These are phyloP conservation scores for Stratiomys singularior DNA, from an alignment of 2,888 invertebrate species.

Conservation along the genomic window DNA sequence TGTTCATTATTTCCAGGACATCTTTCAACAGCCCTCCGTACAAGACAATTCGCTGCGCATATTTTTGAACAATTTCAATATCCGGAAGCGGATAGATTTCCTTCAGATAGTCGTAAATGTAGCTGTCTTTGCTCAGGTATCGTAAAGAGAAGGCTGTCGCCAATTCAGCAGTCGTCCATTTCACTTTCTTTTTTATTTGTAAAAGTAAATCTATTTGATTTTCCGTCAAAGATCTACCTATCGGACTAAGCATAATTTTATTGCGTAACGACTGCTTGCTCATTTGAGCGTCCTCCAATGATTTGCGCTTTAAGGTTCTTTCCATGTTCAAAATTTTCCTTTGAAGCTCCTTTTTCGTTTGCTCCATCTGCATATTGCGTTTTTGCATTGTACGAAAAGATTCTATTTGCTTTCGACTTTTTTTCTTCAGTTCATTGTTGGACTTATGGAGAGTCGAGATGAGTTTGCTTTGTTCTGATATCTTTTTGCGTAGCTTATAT, in stretches of 20 bases:
- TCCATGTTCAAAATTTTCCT: background rate
- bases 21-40: background rate
- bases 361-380: background rate
- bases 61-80: background rate
- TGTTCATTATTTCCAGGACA: conserved; percentile 13
- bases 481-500: background rate
- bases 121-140: background rate
- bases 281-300: background rate
- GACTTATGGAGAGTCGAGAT: background rate
- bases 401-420: background rate
- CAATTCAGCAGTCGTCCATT: background rate
- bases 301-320: background rate
- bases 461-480: background rate
- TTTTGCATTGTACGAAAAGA: background rate
- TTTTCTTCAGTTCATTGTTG: background rate
- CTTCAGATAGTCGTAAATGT: background rate
- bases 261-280: background rate
- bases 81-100: background rate
- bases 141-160: background rate
- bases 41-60: background rate
- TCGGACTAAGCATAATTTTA: background rate
- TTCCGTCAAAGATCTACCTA: background rate
- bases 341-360: background rate
- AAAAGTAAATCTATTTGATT: conserved; percentile 22
- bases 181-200: conserved; percentile 1